These are phyloP conservation scores for Platypus cylindrus DNA, from an alignment of 2,888 invertebrate species.

Conservation along the genomic window DNA sequence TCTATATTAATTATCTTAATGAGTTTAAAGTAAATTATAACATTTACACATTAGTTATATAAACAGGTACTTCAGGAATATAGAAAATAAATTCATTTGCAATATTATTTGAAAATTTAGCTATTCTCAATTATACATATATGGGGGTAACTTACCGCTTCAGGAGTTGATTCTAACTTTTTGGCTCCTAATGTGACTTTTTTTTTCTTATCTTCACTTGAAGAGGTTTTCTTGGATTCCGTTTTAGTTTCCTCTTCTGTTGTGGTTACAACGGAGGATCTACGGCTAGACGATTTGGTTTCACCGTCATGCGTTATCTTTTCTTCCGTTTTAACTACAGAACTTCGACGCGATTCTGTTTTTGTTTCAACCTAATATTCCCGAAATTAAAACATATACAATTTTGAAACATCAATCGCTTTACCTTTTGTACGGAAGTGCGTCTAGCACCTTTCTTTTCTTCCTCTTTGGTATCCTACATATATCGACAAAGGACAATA, in stretches of 20 bases:
- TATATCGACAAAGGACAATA: constrained; percentile 12
- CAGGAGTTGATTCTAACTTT: constrained; percentile 28
- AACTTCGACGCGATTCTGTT: constrained; percentile 33
- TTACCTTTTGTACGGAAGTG: constrained; percentile 29
- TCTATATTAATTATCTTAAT: constrained; percentile 17
- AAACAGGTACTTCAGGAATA: constrained; percentile 4
- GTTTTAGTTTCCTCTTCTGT: constrained; percentile 37
- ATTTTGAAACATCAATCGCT: neutral
- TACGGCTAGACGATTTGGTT: constrained; percentile 29
- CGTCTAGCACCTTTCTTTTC: constrained; percentile 39
- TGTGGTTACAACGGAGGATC: constrained; percentile 30
- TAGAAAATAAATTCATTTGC: constrained; percentile 1
- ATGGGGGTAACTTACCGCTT: constrained; percentile 27
- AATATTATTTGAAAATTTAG: constrained; percentile 4
- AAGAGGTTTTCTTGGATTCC: constrained; percentile 38
- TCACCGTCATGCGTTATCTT: constrained; percentile 32
- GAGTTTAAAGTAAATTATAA: constrained; percentile 7
- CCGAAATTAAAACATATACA: constrained; percentile 2
- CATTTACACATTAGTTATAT: constrained; percentile 2
- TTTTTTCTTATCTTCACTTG: constrained; percentile 34
- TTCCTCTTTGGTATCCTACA: constrained; percentile 44
- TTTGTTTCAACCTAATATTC: constrained; percentile 30
- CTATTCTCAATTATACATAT: no score
- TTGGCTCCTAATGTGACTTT: constrained; percentile 25
- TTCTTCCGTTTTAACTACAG: constrained; percentile 31